Evolutionary conservation across 2,888 invertebrate genomes (phyloP).

Genomic region (Ferrisia virgata): DNA sequence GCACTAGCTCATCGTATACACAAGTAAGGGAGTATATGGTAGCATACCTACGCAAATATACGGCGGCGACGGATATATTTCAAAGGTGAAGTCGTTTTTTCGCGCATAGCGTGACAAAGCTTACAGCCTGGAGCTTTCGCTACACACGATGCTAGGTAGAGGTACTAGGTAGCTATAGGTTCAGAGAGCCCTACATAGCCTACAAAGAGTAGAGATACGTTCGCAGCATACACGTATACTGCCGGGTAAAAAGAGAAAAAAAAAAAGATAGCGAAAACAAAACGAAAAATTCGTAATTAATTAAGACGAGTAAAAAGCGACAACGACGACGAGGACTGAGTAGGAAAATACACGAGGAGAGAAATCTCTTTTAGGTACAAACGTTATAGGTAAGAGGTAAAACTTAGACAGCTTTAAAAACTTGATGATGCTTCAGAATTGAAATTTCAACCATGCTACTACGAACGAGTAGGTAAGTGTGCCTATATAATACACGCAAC

Average conservation of each 20-base stretch:
- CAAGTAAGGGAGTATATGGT: no score
- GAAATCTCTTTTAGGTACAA: neutral
- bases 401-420: conserved; percentile 11
- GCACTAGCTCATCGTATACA: neutral
- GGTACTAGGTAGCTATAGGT: no score
- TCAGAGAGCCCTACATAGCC: no score
- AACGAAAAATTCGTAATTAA: neutral
- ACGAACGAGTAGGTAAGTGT: no score
- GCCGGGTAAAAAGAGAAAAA: neutral
- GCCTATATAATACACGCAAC: neutral
- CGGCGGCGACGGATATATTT: no score
- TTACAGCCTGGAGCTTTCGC: no score
- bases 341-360: neutral
- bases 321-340: neutral
- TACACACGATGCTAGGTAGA: no score
- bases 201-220: no score
- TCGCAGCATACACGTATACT: neutral
- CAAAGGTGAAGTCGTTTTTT: no score
- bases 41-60: no score
- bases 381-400: neutral
- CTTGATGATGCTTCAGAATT: conserved; percentile 5
- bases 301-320: neutral
- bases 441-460: neutral
- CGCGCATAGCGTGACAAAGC: no score
- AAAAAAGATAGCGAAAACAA: neutral